Conservation (phyloP, 1,140 invertebrate genomes). For the Bombus fervidus region DNA sequence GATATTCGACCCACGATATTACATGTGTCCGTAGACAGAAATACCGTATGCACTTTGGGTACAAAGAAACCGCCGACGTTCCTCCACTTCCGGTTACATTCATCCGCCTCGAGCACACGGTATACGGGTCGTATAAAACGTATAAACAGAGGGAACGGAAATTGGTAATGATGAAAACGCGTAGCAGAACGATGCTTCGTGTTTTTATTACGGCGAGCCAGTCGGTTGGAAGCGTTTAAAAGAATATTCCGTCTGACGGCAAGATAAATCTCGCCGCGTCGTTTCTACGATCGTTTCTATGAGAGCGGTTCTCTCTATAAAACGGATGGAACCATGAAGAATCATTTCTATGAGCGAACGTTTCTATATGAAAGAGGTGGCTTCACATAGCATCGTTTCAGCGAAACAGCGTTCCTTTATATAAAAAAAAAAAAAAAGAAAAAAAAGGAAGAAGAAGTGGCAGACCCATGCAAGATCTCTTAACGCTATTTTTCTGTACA, state of each 20-base stretch:
- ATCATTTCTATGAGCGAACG: not conserved
- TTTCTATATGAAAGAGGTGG: constrained; percentile 8
- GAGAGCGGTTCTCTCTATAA: not conserved
- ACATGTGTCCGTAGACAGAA: not conserved
- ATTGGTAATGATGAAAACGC: not conserved
- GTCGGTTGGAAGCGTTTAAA: not conserved
- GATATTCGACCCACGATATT: not conserved
- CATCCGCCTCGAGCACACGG: not conserved
- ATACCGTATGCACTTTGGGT: not conserved
- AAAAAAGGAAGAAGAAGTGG: not conserved
- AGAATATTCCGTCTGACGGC: not conserved
- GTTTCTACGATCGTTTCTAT: not conserved
- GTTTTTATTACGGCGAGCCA: not conserved
- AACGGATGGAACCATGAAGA: constrained; percentile 15
- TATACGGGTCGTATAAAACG: not conserved
- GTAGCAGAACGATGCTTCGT: not conserved
- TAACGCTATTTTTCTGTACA: not conserved
- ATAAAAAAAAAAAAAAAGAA: not conserved
- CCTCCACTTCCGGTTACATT: not conserved
- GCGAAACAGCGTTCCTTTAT: not conserved
- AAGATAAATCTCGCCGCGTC: not conserved
- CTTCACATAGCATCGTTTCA: not conserved
- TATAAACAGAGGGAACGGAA: not conserved
- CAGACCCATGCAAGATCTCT: not conserved
- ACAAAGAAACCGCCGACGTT: not conserved